Base-by-base conservation (phyloP, 2,888 invertebrate genomes). In the Leptopilina drosophilae region DNA sequence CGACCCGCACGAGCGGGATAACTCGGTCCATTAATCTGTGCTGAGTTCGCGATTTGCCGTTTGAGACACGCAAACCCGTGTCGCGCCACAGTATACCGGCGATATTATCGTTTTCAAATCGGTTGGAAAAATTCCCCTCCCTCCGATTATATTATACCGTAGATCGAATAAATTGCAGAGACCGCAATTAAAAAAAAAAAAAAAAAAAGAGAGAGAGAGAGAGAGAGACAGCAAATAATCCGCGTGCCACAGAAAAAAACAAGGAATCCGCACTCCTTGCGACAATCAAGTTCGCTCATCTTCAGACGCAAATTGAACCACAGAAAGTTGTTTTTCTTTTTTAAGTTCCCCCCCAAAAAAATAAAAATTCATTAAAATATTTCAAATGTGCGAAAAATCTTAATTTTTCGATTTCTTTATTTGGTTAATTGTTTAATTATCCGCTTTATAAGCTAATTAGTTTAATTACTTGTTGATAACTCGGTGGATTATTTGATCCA, bases 1-100 rank as follows among this genome's bases (percentile, higher is more conserved):
- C 78, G 78, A 76, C 64, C 78, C 78, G 76, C 78, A 78, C 73
- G 46, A 64, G 78, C 78, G 64, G 53, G 53, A 64, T 53, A 78
- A 75, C 78, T 78, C 64, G 64, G 49, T 59, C 75, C 78, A 76
- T 78, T 78, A 78, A 78, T 78, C 64, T 77, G 49, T 64, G 6
- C 11, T 49, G 64, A 64, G 76, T 73, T 42, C 64, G 78, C 78
- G 75, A 78, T 78, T 76, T 76, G 76, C 76, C 76, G 76, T 46
- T 49, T 3, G 49, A 76, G 64, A 76, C 76, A 64, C 76, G 64
- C 76, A 76, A 76, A 76, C 76, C 62, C 76, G 76, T 76, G 76
- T 76, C 76, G 62, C 76, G 76, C 73, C n/a, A 73, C 73, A 53
- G 62, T 76, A 75, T 49, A 49, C 49, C 20, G 62, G 62, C 76